A percentile compares a stretch with the other conserved stretches of the same genome.
These are phyloP conservation scores for Oscheius sp. DNA, from an alignment of 2,888 invertebrate species.

Conservation along the genomic window DNA sequence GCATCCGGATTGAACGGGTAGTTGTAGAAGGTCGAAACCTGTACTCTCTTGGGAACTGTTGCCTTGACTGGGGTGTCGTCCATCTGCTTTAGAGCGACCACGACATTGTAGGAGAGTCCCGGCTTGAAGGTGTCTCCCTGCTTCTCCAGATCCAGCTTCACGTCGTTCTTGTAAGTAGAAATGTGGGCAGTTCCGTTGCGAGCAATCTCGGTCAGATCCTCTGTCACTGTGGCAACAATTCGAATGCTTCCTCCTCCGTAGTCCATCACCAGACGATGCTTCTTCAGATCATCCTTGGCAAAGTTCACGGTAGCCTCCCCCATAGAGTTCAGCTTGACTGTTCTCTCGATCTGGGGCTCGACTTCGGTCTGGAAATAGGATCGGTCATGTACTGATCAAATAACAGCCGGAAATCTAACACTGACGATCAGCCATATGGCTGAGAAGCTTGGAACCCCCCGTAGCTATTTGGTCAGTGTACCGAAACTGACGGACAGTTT, in stretches of 20 bases:
- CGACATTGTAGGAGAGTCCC: slow-evolving; percentile 85
- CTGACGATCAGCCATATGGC: not conserved
- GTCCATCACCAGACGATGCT: slow-evolving; percentile 75
- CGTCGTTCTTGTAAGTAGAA: slow-evolving; percentile 83
- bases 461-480: too few species aligned
- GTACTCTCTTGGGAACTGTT: slow-evolving; percentile 65
- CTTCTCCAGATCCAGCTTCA: slow-evolving; percentile 83
- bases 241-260: slow-evolving; percentile 86
- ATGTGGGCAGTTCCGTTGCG: slow-evolving; percentile 77
- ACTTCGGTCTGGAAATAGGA: slow-evolving; percentile 46
- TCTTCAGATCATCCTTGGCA: slow-evolving; percentile 68
- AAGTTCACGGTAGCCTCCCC: slow-evolving; percentile 71
- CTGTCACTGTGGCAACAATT: slow-evolving; percentile 89
- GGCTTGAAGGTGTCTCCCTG: slow-evolving; percentile 90
- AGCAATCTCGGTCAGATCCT: slow-evolving; percentile 81
- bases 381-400: not conserved
- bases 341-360: slow-evolving; percentile 66
- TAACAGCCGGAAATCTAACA: not conserved
- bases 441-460: too few species aligned
- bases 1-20: slow-evolving; percentile 67
- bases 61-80: slow-evolving; percentile 69
- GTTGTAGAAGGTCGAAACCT: slow-evolving; percentile 71
- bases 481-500: too few species aligned
- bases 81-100: slow-evolving; percentile 75
- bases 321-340: slow-evolving; percentile 66